Conservation (phyloP, 2,113 vertebrate species). For the Arizona elegans region DNA sequence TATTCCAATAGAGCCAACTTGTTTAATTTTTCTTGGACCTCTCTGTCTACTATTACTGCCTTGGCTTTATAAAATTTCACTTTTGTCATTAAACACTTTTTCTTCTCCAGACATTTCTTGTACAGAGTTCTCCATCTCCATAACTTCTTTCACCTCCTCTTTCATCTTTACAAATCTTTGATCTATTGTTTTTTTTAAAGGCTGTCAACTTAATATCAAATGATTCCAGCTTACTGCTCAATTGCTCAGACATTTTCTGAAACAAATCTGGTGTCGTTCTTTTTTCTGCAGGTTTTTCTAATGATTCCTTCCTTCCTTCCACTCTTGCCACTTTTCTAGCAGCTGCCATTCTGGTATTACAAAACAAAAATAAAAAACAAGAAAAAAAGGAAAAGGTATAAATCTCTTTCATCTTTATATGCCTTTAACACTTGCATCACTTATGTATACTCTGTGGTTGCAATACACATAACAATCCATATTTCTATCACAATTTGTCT, state of each 20-base stretch:
- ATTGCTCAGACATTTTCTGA: too few species aligned
- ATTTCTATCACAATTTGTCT: background rate
- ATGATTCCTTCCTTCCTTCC: background rate
- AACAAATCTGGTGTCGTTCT: too few species aligned
- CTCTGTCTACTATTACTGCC: background rate
- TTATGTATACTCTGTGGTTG: background rate
- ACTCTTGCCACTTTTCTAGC: background rate
- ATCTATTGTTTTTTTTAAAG: background rate
- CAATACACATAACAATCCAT: background rate
- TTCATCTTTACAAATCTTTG: background rate
- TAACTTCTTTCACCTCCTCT: background rate
- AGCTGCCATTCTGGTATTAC: too few species aligned
- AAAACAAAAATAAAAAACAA: background rate
- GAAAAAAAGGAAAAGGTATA: background rate
- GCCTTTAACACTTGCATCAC: background rate
- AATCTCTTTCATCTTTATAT: background rate
- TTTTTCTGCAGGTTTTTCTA: background rate
- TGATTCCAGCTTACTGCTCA: too few species aligned
- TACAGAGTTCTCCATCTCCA: background rate
- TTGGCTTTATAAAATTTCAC: background rate
- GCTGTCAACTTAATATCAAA: background rate
- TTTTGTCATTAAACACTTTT: background rate
- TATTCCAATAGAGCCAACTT: background rate
- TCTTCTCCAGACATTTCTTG: background rate
- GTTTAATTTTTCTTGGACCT: background rate